These are phyloP conservation scores for Ornithorhynchus anatinus DNA, from an alignment of 2,113 vertebrate genomes.

Conservation along the genomic window DNA sequence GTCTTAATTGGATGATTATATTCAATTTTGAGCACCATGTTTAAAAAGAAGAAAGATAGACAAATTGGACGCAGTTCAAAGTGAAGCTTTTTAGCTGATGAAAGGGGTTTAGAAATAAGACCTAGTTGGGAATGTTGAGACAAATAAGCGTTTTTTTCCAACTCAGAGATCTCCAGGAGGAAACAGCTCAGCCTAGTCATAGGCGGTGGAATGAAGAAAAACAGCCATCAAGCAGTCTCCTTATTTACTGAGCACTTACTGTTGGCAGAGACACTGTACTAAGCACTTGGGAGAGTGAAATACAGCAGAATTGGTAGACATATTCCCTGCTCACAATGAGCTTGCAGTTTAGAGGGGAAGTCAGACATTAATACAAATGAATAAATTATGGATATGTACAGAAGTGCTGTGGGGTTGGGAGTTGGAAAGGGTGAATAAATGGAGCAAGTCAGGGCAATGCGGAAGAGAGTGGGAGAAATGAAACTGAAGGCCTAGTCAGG, in stretches of 20 bases:
- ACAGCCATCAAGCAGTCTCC: background rate
- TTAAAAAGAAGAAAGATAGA: slow-evolving; percentile 53
- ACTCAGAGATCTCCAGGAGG: too few species aligned
- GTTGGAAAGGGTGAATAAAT: too few species aligned
- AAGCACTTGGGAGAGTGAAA: too few species aligned
- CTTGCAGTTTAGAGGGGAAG: too few species aligned
- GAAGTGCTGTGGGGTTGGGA: too few species aligned
- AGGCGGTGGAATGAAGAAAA: background rate
- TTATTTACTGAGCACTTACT: background rate
- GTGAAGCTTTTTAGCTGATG: slow-evolving; percentile 2
- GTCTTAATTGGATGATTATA: slow-evolving; percentile 64
- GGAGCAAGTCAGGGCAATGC: too few species aligned
- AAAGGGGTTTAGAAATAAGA: slow-evolving; percentile 38
- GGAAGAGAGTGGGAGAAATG: too few species aligned
- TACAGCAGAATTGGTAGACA: too few species aligned
- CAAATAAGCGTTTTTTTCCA: slow-evolving; percentile 41
- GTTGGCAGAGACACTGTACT: rapidly evolving
- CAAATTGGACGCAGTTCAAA: slow-evolving; percentile 49
- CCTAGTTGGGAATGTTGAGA: slow-evolving; percentile 29
- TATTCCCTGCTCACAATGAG: too few species aligned
- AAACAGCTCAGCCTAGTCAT: slow-evolving; percentile 1
- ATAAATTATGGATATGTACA: too few species aligned
- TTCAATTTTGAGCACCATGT: slow-evolving; percentile 56
- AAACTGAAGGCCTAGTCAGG: too few species aligned
- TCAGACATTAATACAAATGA: too few species aligned